Conservation (phyloP, 2,888 invertebrate genomes). For the Caenorhabditis sulstoni region DNA sequence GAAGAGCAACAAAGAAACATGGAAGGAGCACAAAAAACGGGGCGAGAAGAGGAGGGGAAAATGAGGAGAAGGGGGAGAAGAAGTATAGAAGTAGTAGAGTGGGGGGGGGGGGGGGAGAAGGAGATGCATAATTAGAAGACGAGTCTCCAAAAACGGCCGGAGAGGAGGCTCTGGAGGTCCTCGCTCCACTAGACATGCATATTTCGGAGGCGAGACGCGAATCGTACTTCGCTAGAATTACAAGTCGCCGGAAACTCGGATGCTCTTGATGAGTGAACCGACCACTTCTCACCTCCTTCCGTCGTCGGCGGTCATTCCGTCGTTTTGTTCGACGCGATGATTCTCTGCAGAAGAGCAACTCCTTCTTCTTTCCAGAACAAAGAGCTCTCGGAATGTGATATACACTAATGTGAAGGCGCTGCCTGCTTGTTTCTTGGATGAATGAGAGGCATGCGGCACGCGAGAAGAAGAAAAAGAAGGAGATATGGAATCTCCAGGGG, state of each 20-base stretch:
- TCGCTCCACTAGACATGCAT: too few species aligned
- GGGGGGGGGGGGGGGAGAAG: too few species aligned
- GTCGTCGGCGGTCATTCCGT: conserved; percentile 14
- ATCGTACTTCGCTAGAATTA: too few species aligned
- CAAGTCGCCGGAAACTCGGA: too few species aligned
- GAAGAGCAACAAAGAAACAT: conserved; percentile 54
- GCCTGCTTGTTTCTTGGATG: neutral
- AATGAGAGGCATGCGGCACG: conserved; percentile 30
- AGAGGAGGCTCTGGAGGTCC: conserved; percentile 2
- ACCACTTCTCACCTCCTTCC: conserved; percentile 8
- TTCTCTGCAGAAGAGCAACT: neutral
- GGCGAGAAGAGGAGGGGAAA: conserved; percentile 21
- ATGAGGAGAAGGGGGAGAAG: conserved; percentile 22
- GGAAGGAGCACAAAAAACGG: conserved; percentile 32
- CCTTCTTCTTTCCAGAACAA: neutral
- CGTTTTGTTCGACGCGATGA: neutral
- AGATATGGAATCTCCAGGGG: conserved; percentile 57
- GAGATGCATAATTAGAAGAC: conserved; percentile 57
- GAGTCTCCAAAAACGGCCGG: conserved; percentile 35
- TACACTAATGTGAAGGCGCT: conserved; percentile 26
- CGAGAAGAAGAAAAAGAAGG: neutral
- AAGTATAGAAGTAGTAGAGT: conserved; percentile 18
- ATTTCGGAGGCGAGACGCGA: neutral
- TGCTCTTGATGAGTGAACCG: too few species aligned
- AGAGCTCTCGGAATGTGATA: conserved; percentile 27